phyloP scores from a whole-genome alignment of 2,113 vertebrate genomes.

The Glaucomys volans region DNA sequence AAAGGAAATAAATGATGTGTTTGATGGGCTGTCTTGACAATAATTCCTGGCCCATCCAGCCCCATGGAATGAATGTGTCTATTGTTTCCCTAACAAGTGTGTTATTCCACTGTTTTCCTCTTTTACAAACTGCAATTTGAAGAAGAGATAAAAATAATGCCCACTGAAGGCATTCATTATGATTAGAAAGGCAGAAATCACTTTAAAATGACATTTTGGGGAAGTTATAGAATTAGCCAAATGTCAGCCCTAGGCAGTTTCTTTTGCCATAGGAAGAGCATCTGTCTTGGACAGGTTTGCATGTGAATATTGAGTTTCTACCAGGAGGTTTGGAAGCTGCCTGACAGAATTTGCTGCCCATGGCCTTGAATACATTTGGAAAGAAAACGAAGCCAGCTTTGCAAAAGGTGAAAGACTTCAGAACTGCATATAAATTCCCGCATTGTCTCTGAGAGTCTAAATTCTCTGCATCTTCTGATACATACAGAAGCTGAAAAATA shows the following conservation, averaged over 20 bases:
- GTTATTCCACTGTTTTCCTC: neutral
- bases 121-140: neutral
- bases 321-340: neutral
- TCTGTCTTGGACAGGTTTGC: neutral
- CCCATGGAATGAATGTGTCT: neutral
- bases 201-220: neutral
- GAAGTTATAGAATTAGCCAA: neutral
- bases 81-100: neutral
- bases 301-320: slow-evolving; percentile 19
- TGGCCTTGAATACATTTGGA: slow-evolving; percentile 22
- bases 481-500: neutral
- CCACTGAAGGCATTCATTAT: neutral
- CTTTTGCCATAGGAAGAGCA: neutral
- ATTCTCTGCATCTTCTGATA: neutral
- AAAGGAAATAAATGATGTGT: neutral
- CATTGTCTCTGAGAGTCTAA: neutral
- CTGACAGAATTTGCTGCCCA: neutral
- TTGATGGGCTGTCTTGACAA: neutral
- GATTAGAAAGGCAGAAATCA: neutral
- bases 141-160: neutral
- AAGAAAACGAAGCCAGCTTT: neutral
- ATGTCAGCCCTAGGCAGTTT: neutral
- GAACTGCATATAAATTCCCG: neutral
- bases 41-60: neutral
- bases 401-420: neutral